A percentile compares a stretch with the other conserved stretches of the same genome.
Evolutionary conservation across 2,797 vertebrate genomes (phyloP).

Genomic region (Otus scops): DNA sequence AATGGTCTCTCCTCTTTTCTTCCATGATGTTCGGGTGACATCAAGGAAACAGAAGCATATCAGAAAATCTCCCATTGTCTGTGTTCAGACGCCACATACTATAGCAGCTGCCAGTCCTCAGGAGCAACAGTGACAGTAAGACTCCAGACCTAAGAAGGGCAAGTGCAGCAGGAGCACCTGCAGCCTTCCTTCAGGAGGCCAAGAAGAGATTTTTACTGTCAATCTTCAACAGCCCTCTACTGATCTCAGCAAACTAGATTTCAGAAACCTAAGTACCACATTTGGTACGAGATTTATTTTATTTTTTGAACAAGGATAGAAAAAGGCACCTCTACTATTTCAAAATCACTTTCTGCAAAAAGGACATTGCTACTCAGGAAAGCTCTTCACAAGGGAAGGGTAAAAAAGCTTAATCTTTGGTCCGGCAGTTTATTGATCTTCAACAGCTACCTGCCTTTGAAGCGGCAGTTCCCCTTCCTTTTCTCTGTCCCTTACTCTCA

Average conservation of each 20-base stretch:
- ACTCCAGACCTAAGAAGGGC: not conserved
- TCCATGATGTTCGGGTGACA: not conserved
- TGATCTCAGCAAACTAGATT: not conserved
- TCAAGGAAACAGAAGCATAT: not conserved
- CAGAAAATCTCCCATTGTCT: not conserved
- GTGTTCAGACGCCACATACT: not conserved
- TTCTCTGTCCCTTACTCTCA: not conserved
- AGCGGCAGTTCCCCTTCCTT: not conserved
- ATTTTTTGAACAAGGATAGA: not conserved
- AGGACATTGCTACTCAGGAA: not conserved
- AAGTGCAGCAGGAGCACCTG: not conserved
- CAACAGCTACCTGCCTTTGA: not conserved
- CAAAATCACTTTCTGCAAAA: not conserved
- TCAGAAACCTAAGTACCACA: not conserved
- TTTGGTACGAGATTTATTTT: not conserved
- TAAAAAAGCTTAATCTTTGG: not conserved
- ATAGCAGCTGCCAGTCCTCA: not conserved
- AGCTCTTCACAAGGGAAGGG: not conserved
- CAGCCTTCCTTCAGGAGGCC: not conserved
- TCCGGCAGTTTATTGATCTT: not conserved
- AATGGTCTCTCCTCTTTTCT: not conserved
- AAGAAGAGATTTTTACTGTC: not conserved
- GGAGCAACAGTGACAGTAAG: not conserved
- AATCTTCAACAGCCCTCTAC: not conserved
- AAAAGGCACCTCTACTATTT: not conserved